Evolutionary conservation across 92 coral and sea anemone species (phyloP).

Genomic region (Virgularia gustaviana): DNA sequence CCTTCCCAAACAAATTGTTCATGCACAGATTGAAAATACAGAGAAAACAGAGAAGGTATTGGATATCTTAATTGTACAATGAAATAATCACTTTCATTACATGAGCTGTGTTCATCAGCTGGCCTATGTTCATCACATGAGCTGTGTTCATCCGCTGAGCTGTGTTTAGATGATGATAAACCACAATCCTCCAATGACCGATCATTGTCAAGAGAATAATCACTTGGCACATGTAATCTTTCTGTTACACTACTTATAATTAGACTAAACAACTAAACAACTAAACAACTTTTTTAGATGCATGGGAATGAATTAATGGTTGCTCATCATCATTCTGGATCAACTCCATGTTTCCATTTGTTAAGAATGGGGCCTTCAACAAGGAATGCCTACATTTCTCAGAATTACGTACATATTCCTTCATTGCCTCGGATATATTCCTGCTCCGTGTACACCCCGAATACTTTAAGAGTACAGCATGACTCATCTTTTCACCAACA

Average conservation of each 20-base stretch:
- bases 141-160: too few relatives aligned
- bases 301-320: background rate
- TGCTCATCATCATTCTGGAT: background rate
- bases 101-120: too few relatives aligned
- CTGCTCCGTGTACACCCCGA: constrained; percentile 30
- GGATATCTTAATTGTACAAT: background rate
- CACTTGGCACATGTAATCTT: background rate
- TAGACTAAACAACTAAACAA: constrained; percentile 25
- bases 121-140: too few relatives aligned
- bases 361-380: background rate
- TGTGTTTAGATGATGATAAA: background rate
- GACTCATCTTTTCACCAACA: constrained; percentile 5
- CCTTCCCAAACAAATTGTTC: constrained; percentile 35
- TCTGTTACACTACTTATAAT: constrained; percentile 14
- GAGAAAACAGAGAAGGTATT: constrained; percentile 56
- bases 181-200: background rate
- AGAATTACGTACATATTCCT: constrained; percentile 8
- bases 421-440: constrained; percentile 28
- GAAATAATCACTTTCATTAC: too few relatives aligned
- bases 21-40: constrained; percentile 42
- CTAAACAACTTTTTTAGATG: constrained; percentile 23
- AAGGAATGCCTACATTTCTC: background rate
- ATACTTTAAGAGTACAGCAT: constrained; percentile 51
- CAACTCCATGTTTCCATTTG: constrained; percentile 11
- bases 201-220: background rate